Conservation (phyloP, 2,888 invertebrate species). For the Actias luna region DNA sequence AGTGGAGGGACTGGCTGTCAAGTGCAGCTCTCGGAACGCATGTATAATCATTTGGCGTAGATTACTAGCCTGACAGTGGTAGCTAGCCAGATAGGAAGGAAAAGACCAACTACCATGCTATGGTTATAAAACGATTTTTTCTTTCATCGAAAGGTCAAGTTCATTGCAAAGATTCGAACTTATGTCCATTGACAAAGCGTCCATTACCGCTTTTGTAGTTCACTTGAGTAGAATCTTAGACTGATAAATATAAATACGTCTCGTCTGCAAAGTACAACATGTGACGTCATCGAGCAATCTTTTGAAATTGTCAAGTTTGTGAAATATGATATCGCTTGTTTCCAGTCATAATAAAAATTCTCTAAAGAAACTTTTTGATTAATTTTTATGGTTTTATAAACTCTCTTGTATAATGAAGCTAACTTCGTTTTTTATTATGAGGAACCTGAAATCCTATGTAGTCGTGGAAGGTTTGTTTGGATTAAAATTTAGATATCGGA, state of each 20-base stretch:
- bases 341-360: constrained; percentile 21
- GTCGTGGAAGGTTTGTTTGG: background rate
- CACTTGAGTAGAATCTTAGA: no score
- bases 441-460: background rate
- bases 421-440: background rate
- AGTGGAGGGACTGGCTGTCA: no score
- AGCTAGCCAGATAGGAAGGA: no score
- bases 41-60: no score
- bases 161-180: no score
- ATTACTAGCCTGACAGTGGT: no score
- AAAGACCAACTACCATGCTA: no score
- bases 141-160: no score
- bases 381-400: background rate
- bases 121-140: no score
- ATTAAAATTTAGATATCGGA: background rate
- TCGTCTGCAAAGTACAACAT: background rate
- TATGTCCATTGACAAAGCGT: no score
- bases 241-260: background rate
- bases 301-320: constrained; percentile 16
- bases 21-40: no score
- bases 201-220: no score
- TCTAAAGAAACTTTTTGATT: background rate
- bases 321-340: constrained; percentile 4
- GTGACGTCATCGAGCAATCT: background rate
- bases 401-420: background rate